Conservation (phyloP, 2,113 vertebrate genomes). For the Sciurus niger region DNA sequence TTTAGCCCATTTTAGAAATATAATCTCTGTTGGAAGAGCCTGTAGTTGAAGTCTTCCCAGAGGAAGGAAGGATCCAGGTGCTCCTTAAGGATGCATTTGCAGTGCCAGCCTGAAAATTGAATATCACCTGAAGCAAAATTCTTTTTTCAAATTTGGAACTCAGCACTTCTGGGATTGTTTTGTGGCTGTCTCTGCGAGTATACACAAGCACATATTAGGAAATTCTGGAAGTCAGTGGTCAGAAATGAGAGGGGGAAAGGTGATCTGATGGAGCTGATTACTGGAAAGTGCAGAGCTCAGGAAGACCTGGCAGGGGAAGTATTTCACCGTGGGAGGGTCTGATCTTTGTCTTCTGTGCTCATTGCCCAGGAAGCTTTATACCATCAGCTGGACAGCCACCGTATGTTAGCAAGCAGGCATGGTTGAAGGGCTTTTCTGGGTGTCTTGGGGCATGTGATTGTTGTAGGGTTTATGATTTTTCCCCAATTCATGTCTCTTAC, state of each 20-base stretch:
- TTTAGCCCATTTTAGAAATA: neutral
- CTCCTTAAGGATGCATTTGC: neutral
- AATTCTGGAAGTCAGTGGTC: neutral
- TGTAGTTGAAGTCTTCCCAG: neutral
- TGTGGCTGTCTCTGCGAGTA: neutral
- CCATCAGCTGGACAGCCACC: neutral
- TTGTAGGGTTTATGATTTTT: neutral
- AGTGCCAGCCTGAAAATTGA: neutral
- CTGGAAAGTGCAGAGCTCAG: neutral
- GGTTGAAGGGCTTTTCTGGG: neutral
- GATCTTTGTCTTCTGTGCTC: neutral
- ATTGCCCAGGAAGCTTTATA: neutral
- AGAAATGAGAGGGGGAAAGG: neutral
- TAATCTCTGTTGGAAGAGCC: neutral
- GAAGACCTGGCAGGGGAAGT: too few relatives aligned
- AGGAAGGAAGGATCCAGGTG: neutral
- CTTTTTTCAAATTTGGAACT: neutral
- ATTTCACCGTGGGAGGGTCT: neutral
- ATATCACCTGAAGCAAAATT: neutral
- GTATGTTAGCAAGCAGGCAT: neutral
- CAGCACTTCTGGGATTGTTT: neutral
- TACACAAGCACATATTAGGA: neutral
- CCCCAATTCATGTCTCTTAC: rapidly evolving
- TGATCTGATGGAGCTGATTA: neutral
- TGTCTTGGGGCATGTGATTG: neutral